Evolutionary conservation across 2,888 invertebrate species (phyloP).

Genomic region (Charanyca ferruginea): DNA sequence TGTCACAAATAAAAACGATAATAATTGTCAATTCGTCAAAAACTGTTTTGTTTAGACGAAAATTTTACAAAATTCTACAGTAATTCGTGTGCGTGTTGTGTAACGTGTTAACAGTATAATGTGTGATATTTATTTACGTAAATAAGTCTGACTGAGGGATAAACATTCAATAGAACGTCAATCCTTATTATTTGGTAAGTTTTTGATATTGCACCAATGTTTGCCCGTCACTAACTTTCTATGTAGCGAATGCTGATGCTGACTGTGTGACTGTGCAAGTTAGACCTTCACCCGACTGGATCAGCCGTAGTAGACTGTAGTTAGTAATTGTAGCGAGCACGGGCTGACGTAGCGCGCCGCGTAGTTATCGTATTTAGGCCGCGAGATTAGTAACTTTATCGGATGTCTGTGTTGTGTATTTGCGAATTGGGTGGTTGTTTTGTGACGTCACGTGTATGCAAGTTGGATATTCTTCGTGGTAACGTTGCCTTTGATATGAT

Average conservation of each 20-base stretch:
- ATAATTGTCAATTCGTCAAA: conserved; percentile 88
- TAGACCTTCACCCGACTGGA: conserved; percentile 58
- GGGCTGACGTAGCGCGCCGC: conserved; percentile 71
- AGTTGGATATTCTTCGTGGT: conserved; percentile 82
- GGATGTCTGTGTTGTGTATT: conserved; percentile 78
- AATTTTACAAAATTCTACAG: conserved; percentile 85
- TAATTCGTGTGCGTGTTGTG: conserved; percentile 83
- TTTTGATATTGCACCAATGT: conserved; percentile 80
- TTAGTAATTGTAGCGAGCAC: conserved; percentile 72
- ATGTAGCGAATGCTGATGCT: conserved; percentile 70
- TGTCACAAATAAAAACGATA: conserved; percentile 85
- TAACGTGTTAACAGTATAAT: conserved; percentile 83
- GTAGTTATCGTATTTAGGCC: conserved; percentile 74
- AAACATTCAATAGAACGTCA: conserved; percentile 76
- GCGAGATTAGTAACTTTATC: conserved; percentile 72
- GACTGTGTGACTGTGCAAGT: conserved; percentile 58
- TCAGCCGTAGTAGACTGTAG: conserved; percentile 66
- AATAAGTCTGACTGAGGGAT: conserved; percentile 79
- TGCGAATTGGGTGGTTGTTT: conserved; percentile 77
- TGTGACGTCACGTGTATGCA: conserved; percentile 83
- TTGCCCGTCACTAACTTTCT: conserved; percentile 81
- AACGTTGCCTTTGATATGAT: conserved; percentile 82
- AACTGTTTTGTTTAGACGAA: conserved; percentile 86
- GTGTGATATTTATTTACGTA: conserved; percentile 83
- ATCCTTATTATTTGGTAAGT: conserved; percentile 86